These are phyloP conservation scores for Orgyia antiqua DNA, from an alignment of 2,888 invertebrate species.

Conservation along the genomic window DNA sequence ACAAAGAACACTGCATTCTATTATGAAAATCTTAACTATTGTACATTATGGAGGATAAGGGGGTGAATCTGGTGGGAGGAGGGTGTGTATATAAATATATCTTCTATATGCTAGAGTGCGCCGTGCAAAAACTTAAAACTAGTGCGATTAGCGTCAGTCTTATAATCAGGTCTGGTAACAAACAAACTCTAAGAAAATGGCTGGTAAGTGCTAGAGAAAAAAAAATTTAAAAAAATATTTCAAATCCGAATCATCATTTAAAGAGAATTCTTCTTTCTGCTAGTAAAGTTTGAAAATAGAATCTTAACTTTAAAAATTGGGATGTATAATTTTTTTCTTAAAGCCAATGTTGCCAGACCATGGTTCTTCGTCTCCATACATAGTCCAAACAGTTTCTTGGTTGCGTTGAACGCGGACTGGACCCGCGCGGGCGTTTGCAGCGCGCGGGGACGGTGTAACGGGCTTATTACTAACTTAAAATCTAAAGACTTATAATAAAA, in stretches of 20 bases:
- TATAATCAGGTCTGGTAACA: slow-evolving; percentile 30
- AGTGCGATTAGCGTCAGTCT: slow-evolving; percentile 57
- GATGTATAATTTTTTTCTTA: neutral
- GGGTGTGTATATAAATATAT: slow-evolving; percentile 59
- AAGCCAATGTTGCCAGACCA: slow-evolving; percentile 6
- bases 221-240: neutral
- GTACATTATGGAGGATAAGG: slow-evolving; percentile 67
- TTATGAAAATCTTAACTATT: slow-evolving; percentile 49
- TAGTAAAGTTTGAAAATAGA: neutral
- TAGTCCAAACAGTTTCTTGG: slow-evolving; percentile 59
- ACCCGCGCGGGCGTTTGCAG: slow-evolving; percentile 64
- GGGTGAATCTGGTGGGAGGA: slow-evolving; percentile 32
- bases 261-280: too few relatives aligned
- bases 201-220: neutral
- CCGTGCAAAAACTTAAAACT: slow-evolving; percentile 42
- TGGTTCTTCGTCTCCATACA: slow-evolving; percentile 14
- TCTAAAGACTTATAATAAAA: slow-evolving; percentile 17
- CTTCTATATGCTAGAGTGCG: slow-evolving; percentile 57
- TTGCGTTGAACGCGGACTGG: slow-evolving; percentile 53
- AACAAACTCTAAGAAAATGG: too few relatives aligned
- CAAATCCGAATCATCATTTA: too few relatives aligned
- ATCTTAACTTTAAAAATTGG: neutral
- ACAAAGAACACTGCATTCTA: slow-evolving; percentile 48
- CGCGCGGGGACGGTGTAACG: slow-evolving; percentile 67
- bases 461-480: slow-evolving; percentile 50